Evolutionary conservation across 2,888 invertebrate species (phyloP), one percentile per base, ranked within the genome.

Genomic region (Catocala sponsa): DNA sequence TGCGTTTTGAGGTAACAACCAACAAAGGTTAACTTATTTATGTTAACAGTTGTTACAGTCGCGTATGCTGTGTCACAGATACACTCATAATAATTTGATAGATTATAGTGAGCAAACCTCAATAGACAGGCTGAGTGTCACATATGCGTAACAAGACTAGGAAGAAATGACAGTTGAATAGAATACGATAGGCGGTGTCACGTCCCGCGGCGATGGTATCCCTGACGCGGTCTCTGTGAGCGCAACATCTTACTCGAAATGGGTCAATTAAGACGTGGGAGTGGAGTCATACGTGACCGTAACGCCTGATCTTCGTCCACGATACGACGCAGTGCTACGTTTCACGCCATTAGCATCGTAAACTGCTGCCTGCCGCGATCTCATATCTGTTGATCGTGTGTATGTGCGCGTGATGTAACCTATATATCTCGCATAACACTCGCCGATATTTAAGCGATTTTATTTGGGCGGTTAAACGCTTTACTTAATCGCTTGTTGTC

Each of bases 221-320:
- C 94, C 87, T 84, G 81, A 90, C 84, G 85, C 87, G 86, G 88
- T 83, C 81, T 79, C 84, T 79, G 76, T 79, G 80, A 86, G 87
- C 86, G 89, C 85, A 78, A 86, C 91, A 88, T 89, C 90, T 90
- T 88, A 92, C 92, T 92, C 92, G 91, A 93, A 94, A 92, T 92
- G 85, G 94, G 92, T 93, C 94, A 92, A 94, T 94, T 94, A 94
- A 91, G 92, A 92, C 93, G 94, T 93, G 93, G 93, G 93, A 92
- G 94, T 91, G 93, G 78, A 84, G 76, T 72, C 81, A 82, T 83
- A 91, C 94, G 93, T 94, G 94, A 94, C 92, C 91, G 92, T 91
- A 88, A 91, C 93, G 91, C 91, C 85, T 80, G 92, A 92, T 92
- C 85, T 63, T 72, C 64, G 75, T 59, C 68, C 68, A 71, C 72